A percentile compares a stretch with the other conserved stretches of the same genome.
phyloP scores from a whole-genome alignment of 37 sponge, comb jelly and placozoan genomes.

The Geodia barretti region DNA sequence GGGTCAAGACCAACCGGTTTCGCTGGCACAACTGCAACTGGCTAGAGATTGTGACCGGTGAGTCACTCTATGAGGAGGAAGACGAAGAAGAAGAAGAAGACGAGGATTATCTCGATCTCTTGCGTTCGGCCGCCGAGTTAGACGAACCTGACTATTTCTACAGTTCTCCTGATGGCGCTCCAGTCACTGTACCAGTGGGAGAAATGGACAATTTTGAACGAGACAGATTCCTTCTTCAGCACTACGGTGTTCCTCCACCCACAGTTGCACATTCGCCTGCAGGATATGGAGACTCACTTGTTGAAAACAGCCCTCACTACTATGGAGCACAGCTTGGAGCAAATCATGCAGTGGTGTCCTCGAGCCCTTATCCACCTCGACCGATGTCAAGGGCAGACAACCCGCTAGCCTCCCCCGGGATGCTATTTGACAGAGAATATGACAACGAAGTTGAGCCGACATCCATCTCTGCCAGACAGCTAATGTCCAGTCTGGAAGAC shows the following conservation, averaged over 20 bases:
- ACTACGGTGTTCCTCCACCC: background rate
- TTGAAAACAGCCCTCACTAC: background rate
- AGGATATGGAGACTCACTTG: too few species aligned
- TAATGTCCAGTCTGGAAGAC: background rate
- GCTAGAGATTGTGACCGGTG: slow-evolving; percentile 87
- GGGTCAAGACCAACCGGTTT: slow-evolving; percentile 76
- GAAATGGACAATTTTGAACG: background rate
- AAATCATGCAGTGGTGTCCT: background rate
- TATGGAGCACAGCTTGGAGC: background rate
- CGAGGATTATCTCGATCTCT: slow-evolving; percentile 64
- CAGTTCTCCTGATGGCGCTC: background rate
- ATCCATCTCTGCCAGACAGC: background rate
- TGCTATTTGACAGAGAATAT: background rate
- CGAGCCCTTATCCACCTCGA: background rate
- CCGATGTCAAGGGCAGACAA: background rate
- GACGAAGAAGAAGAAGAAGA: slow-evolving; percentile 33
- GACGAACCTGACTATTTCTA: slow-evolving; percentile 11
- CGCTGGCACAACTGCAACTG: slow-evolving; percentile 89
- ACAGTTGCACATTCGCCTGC: too few species aligned
- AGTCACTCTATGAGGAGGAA: slow-evolving; percentile 24
- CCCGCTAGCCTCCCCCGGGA: background rate
- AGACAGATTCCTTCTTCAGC: background rate
- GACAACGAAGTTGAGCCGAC: background rate
- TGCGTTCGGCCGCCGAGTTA: slow-evolving; percentile 59
- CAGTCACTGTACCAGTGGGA: background rate